Conservation (phyloP, 2,797 vertebrate species). For the Sebastes steindachneri region DNA sequence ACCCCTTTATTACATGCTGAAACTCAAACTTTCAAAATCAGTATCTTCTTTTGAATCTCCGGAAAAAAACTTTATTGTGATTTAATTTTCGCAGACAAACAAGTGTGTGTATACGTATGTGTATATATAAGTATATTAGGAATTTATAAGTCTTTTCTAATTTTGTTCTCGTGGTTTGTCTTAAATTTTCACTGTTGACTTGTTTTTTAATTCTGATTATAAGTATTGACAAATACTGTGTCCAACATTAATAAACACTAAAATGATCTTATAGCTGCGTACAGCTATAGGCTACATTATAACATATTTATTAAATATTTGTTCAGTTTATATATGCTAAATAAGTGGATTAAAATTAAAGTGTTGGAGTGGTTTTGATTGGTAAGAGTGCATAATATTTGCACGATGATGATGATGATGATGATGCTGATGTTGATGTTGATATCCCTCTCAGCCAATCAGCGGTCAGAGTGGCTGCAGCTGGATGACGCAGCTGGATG, state of each 20-base stretch:
- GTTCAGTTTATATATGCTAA: background rate
- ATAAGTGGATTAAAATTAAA: background rate
- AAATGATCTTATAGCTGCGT: background rate
- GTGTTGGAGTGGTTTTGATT: background rate
- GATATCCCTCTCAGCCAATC: conserved; percentile 39
- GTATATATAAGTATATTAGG: no score
- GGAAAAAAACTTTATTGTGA: no score
- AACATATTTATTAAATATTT: background rate
- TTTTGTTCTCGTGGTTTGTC: no score
- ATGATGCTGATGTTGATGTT: conserved; percentile 3
- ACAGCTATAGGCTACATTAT: background rate
- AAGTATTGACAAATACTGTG: background rate
- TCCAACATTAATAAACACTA: background rate
- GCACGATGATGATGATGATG: background rate
- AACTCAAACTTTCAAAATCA: background rate
- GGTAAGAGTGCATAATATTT: background rate
- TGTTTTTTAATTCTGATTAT: no score
- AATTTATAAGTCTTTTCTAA: no score
- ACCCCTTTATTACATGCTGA: background rate
- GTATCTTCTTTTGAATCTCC: background rate
- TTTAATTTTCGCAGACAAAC: no score
- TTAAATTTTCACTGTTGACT: no score
- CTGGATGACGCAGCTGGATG: conserved; percentile 60
- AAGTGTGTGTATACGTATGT: no score
- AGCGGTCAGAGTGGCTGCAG: conserved; percentile 2